Evolutionary conservation across 2,888 invertebrate genomes (phyloP), one percentile per base, ranked within the genome.

Genomic region (Mimachlamys varia): DNA sequence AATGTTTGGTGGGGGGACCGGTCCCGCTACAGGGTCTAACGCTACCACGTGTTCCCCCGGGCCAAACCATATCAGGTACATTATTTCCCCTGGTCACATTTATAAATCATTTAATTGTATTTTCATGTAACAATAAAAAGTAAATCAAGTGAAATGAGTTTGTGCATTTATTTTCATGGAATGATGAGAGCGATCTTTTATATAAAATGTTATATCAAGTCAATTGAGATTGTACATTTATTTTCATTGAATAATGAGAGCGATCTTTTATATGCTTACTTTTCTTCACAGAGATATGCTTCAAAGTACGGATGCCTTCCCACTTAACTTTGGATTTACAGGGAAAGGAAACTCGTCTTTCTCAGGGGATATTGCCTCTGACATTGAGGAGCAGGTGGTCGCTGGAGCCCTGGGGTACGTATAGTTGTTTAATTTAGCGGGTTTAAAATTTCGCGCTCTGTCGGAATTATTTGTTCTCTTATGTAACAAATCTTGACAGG

Each of bases 31-130:
- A 0, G 96, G 96, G 0, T 94, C 96, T 0, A 94, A 95, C 76
- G 96, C 96, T 13, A 96, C 96, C 2, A 96, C 96, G 4, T 96
- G 96, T 91, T 94, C 95, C 17, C 96, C 96, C 0, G 96, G 96
- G 17, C 95, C 96, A 5, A 95, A 95, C 92, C 95, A 96, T 91
- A 95, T 96, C 88, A 95, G 94, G 96, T 96, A 91, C 5, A 53
- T 19, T 19, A 19, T 53, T 53, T 50, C 10, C 15, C 50, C 50
- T 87, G 62, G 91, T 89, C 55, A n/a, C 22, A 17, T 50, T 50
- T 53, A 4, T 13, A 17, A 17, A 10, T 37, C 17, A 44, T 53
- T 53, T 44, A 44, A 44, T 44, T 44, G n/a, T n/a, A 44, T 44
- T 44, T 44, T 3, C 7, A 44, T 44, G 44, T 44, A 44, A 44